These are phyloP conservation scores for Marisa cornuarietis DNA, from an alignment of 1,140 invertebrate species.

Conservation along the genomic window DNA sequence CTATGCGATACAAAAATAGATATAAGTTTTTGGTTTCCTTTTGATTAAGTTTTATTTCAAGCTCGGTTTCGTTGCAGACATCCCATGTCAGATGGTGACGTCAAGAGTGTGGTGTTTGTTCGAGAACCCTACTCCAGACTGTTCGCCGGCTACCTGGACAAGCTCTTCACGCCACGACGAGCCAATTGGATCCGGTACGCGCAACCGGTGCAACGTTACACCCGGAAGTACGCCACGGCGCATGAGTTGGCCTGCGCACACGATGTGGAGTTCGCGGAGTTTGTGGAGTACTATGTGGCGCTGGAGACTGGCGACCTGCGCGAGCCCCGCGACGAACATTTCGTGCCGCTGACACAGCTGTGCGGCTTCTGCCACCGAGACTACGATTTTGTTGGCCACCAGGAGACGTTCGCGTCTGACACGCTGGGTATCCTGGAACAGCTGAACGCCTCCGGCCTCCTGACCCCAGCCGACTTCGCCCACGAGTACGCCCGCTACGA, in stretches of 20 bases:
- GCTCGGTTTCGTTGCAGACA: neutral
- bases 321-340: slow-evolving; percentile 3
- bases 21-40: slow-evolving; percentile 3
- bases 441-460: neutral
- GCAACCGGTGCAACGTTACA: neutral
- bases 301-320: neutral
- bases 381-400: slow-evolving; percentile 6
- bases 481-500: neutral
- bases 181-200: neutral
- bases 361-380: neutral
- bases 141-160: slow-evolving; percentile 35
- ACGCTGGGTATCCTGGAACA: neutral
- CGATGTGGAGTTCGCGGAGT: slow-evolving; percentile 1
- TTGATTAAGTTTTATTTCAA: neutral
- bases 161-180: slow-evolving; percentile 17
- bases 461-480: neutral
- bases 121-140: slow-evolving; percentile 27
- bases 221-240: neutral
- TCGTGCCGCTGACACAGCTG: neutral
- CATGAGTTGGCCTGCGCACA: neutral
- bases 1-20: neutral
- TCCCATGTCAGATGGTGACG: neutral
- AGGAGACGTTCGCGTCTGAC: slow-evolving; percentile 7
- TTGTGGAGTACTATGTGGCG: neutral
- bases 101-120: slow-evolving; percentile 19